Base-by-base conservation (phyloP, 2,888 invertebrate species). In the Arrhopalites spinosus region DNA sequence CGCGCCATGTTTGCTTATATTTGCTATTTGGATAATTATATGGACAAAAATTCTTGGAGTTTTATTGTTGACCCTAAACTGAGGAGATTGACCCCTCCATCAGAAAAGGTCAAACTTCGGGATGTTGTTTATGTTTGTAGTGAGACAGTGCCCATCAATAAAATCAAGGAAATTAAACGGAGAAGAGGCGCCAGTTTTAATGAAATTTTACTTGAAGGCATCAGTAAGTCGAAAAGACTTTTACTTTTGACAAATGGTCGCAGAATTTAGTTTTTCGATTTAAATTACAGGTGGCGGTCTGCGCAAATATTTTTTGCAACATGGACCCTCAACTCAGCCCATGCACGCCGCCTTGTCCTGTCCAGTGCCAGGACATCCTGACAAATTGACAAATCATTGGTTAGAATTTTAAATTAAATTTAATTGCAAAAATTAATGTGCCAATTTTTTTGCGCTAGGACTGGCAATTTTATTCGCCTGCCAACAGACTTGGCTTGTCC, bases 301-400 rank as follows among this genome's bases (percentile, higher is more conserved):
- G n/a, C n/a, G n/a, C n/a, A n/a, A n/a, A n/a, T n/a, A n/a, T n/a
- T n/a, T n/a, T n/a, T n/a, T n/a, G n/a, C n/a, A n/a, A n/a, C n/a
- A n/a, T n/a, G n/a, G n/a, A n/a, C n/a, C n/a, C n/a, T n/a, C n/a
- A n/a, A n/a, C 73, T 7, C 25, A 64, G 8, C 64, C 50, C 8
- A 73, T 73, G 73, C 73, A 73, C 43, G 73, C 66, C 7, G 73
- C 66, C n/a, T 43, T 73, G 2, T 64, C 73, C 1, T 64, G 64
- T 20, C 73, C 73, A 1, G 66, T 73, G n/a, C 73, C 73, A 1
- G 73, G 66, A 29, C 73, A 73, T 66, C 73, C 73, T 7, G 73
- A 20, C 11, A n/a, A 73, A 25, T 53, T 73, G 2, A 73, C 73
- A 20, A 73, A 73, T 66, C 73, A 73, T 66, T 73, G 73, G n/a